Conservation (phyloP, 1,140 invertebrate species). For the Diachasmimorpha longicaudata region DNA sequence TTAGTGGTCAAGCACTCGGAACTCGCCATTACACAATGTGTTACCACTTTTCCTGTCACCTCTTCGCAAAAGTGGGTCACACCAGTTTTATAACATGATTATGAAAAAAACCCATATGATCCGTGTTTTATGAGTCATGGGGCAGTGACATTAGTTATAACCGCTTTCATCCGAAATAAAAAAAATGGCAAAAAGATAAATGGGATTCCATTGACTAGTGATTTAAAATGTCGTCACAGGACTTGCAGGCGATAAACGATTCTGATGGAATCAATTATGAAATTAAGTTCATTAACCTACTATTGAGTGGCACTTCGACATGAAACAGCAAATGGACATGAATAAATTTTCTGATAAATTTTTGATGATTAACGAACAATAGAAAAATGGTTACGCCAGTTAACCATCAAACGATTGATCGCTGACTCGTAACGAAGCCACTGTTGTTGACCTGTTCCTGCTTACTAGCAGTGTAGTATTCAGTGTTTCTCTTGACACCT, state of each 20-base stretch:
- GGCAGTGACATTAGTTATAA: not conserved
- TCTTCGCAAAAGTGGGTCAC: not conserved
- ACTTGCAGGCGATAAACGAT: too few relatives aligned
- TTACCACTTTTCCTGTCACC: constrained; percentile 6
- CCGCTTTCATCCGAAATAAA: not conserved
- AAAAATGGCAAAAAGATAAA: not conserved
- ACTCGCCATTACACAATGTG: not conserved
- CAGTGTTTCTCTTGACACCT: not conserved
- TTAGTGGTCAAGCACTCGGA: constrained; percentile 6
- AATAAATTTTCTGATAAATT: not conserved
- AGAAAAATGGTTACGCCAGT: not conserved
- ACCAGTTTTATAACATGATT: not conserved
- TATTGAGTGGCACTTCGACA: not conserved
- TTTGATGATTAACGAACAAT: not conserved
- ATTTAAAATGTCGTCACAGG: not conserved
- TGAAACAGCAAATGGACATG: not conserved
- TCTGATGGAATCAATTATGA: not conserved
- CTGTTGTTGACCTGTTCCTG: not conserved
- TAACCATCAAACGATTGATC: not conserved
- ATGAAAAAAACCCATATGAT: not conserved
- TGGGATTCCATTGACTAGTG: not conserved
- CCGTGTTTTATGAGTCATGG: not conserved
- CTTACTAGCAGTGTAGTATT: not conserved
- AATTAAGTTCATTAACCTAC: not conserved
- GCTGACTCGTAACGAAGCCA: not conserved